Evolutionary conservation across 2,113 vertebrate species (phyloP), one percentile per base, ranked within the genome.

Genomic region (Hymenochirus boettgeri): DNA sequence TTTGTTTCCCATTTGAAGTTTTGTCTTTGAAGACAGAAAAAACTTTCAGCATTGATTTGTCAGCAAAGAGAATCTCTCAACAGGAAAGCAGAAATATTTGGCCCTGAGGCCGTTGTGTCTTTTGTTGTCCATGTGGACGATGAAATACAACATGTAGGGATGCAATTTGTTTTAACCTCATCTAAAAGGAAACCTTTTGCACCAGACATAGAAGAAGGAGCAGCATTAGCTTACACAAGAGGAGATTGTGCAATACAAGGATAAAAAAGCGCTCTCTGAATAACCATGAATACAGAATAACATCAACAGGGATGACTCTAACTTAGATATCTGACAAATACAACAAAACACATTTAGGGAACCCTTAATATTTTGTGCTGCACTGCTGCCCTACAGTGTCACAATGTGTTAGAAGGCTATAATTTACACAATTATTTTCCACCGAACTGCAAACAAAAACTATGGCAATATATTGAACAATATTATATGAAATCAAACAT

Each of bases 91-190:
- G 56, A 47, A 67, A 51, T 57, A 59, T 57, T 59, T 59, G 5
- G n/a, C 56, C 65, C 65, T 13, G 4, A 59, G 46, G 65, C 65
- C 53, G 42, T n/a, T 51, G 55, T 37, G 55, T 31, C 56, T 67
- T 67, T 67, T 67, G 56, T 67, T 67, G 65, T 67, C 65, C 47
- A 17, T 27, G 65, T 22, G 65, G 46, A 67, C 56, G 47, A 67
- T 59, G 42, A 52, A 67, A 57, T 57, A 65, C 35, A 67, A 67
- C 56, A 42, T 42, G 46, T 37, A 52, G 52, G 39, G 59, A 67
- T 59, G 47, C 65, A 67, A 67, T 67, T 59, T 67, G 65, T 39
- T 67, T 67, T 59, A 59, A 67, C 65, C 47, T 59, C 46, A 29
- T 59, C 46, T 59, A 46, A 52, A 27, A 59, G 51, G 56, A 35